phyloP scores from a whole-genome alignment of 2,113 vertebrate genomes.

The Polypterus senegalus region DNA sequence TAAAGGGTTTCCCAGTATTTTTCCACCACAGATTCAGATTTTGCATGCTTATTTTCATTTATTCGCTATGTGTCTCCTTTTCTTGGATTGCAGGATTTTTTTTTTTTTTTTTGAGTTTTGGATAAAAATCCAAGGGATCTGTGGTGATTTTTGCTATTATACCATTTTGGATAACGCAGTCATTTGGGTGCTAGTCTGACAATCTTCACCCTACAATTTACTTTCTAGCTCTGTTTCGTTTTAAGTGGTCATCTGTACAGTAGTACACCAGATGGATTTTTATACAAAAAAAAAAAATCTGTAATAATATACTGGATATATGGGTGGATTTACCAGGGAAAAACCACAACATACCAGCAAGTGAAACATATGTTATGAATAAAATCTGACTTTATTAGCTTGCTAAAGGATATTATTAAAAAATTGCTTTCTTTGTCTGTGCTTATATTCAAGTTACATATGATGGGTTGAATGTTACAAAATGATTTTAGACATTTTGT shows the following conservation, averaged over 20 bases:
- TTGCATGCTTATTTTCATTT: too few species aligned
- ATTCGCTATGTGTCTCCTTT: too few species aligned
- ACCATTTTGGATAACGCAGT: neutral
- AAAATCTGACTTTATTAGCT: slow-evolving; percentile 6
- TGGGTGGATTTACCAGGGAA: slow-evolving; percentile 19
- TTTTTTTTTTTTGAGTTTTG: too few species aligned
- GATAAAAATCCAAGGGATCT: too few species aligned
- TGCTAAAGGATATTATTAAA: slow-evolving; percentile 16
- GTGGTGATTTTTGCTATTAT: too few species aligned
- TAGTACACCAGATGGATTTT: slow-evolving; percentile 6
- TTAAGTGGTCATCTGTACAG: neutral
- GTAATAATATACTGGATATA: slow-evolving; percentile 12
- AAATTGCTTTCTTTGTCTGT: neutral
- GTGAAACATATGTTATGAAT: slow-evolving; percentile 28
- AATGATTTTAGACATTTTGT: too few species aligned
- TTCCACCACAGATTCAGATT: too few species aligned
- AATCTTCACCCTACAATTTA: slow-evolving; percentile 3
- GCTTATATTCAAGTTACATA: too few species aligned
- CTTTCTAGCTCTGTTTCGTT: neutral
- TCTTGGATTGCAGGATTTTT: too few species aligned
- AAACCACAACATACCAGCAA: slow-evolving; percentile 13
- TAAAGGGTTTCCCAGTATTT: too few species aligned
- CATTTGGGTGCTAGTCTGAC: slow-evolving; percentile 15
- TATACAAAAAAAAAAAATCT: slow-evolving; percentile 3
- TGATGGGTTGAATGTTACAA: too few species aligned